Conservation (phyloP, 23 tunicate species). For the Trididemnum clinides region DNA sequence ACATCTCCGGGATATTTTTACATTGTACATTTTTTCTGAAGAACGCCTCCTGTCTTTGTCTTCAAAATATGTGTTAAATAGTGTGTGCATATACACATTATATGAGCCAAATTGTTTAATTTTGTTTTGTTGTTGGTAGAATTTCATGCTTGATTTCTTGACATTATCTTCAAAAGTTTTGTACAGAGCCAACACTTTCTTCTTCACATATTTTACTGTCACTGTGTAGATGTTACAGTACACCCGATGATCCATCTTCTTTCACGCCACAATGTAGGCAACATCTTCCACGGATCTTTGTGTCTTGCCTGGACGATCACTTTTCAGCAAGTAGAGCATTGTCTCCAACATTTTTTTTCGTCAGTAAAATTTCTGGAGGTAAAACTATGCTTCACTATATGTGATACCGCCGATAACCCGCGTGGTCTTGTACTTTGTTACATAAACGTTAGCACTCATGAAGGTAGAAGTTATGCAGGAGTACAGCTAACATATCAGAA, state of each 20-base stretch:
- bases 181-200: neutral
- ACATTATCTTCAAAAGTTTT: too few relatives aligned
- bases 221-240: neutral
- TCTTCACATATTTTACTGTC: neutral
- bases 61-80: slow-evolving; percentile 1
- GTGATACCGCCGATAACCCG: neutral
- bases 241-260: neutral
- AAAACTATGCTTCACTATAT: neutral
- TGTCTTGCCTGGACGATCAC: neutral
- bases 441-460: too few relatives aligned
- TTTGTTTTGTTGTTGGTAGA: too few relatives aligned
- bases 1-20: too few relatives aligned
- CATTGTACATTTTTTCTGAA: neutral
- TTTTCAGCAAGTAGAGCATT: too few relatives aligned
- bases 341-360: too few relatives aligned
- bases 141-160: too few relatives aligned
- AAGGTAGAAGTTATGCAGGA: too few relatives aligned
- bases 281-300: neutral
- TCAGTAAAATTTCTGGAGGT: neutral
- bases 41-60: neutral
- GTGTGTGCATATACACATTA: neutral
- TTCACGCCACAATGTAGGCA: neutral
- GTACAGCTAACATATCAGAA: too few relatives aligned
- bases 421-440: neutral
- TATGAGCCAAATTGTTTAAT: neutral